Evolutionary conservation across 2,113 vertebrate species (phyloP), one percentile per base, ranked within the genome.

Genomic region (Grammomys dolichurus): DNA sequence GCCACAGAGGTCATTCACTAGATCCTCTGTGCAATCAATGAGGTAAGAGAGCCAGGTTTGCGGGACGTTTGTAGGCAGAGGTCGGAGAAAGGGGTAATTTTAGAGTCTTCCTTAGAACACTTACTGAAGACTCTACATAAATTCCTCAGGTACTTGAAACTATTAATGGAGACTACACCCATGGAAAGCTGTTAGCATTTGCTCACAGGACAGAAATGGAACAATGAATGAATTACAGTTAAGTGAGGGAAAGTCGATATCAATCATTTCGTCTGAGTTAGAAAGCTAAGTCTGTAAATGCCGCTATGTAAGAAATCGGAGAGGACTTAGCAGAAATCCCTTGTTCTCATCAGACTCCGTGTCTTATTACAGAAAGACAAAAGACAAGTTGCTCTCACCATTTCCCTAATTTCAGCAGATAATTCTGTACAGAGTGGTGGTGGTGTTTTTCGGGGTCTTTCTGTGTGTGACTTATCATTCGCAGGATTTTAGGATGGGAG

Each of bases 381-480:
- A 97, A 48, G 70, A 51, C n/a, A 86, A 93, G 33, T 63, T 92
- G 46, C 36, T 91, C 24, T 93, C 48, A 36, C 80, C 80, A 67
- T 90, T 89, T 93, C 77, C 85, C 81, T 76, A 93, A 97, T 43
- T 85, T 96, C 65, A 94, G 69, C 28, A 58, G 93, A 93, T 19
- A 89, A 87, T 20, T 46, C 63, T 77, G 80, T 69, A 36, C 26
- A 92, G 65, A 40, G 58, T 89, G 16, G 33, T 36, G 10, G 65
- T 88, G 10, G 33, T 93, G 36, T 20, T 40, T 85, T 4, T 2
- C 16, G 7, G 90, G 24, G 19, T 7, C 20, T 78, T 80, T 63
- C 63, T 40, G 67, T 86, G 26, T 87, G 12, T 63, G 36, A 9
- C 51, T 69, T 43, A 82, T 22, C n/a, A 48, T 0, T 63, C 7